phyloP scores from a whole-genome alignment of 2,888 invertebrate genomes.

The Tetragnatha montana region DNA sequence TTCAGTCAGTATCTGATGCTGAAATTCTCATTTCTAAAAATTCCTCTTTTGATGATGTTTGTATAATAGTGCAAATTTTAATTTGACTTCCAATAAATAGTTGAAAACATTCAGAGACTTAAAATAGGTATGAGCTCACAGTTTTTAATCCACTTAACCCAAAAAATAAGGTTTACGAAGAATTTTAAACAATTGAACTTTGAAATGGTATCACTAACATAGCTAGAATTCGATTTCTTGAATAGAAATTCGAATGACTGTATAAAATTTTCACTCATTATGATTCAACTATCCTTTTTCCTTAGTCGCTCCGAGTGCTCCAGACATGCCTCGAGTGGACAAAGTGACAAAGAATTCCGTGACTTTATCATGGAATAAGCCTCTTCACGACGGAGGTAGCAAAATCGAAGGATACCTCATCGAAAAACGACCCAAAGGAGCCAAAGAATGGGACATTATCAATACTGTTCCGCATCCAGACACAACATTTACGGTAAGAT shows the following conservation, averaged over 20 bases:
- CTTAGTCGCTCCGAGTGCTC: constrained; percentile 66
- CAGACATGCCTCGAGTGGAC: constrained; percentile 87
- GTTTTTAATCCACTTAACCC: not conserved
- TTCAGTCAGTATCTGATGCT: too few species aligned
- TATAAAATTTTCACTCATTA: not conserved
- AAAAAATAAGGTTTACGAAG: too few species aligned
- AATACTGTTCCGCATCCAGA: constrained; percentile 86
- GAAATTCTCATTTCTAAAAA: too few species aligned
- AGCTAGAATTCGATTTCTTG: not conserved
- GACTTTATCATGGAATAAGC: constrained; percentile 92
- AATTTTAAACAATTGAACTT: not conserved
- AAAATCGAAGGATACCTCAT: constrained; percentile 94
- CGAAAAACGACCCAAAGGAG: constrained; percentile 89
- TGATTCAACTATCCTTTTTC: not conserved
- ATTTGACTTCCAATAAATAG: too few species aligned
- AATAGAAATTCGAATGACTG: not conserved
- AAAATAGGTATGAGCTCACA: too few species aligned
- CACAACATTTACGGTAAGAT: constrained; percentile 83
- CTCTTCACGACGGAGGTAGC: constrained; percentile 88
- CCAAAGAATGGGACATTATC: constrained; percentile 89
- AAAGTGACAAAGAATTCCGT: constrained; percentile 91
- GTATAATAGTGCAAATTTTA: too few species aligned
- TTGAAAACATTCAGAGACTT: too few species aligned
- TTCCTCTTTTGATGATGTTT: too few species aligned
- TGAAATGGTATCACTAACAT: not conserved